Evolutionary conservation across 2,113 vertebrate genomes (phyloP).

Genomic region (Indri indri): DNA sequence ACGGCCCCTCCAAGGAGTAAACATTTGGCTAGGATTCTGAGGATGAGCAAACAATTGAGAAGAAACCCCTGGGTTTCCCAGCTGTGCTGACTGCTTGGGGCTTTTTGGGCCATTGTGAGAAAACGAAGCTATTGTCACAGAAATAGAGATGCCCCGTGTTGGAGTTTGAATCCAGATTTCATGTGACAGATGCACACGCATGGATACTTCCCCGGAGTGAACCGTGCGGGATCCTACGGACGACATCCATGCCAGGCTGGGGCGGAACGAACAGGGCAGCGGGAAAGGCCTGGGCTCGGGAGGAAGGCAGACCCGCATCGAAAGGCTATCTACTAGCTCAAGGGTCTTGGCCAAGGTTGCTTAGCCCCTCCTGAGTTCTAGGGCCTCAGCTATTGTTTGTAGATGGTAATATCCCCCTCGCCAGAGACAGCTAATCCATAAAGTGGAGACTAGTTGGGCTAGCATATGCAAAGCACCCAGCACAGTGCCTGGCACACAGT

Average conservation of each 20-base stretch:
- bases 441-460: background rate
- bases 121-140: slow-evolving; percentile 57
- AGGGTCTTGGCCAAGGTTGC: background rate
- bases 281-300: background rate
- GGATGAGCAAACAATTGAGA: slow-evolving; percentile 55
- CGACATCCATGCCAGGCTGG: background rate
- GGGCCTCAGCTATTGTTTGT: background rate
- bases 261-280: background rate
- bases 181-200: background rate
- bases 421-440: background rate
- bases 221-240: fast-evolving
- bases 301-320: background rate
- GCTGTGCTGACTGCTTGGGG: slow-evolving; percentile 42
- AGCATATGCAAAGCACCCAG: background rate
- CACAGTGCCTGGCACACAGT: background rate
- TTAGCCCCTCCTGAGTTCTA: too few species aligned
- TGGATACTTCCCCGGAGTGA: background rate
- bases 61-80: slow-evolving; percentile 34
- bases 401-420: background rate
- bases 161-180: slow-evolving; percentile 24
- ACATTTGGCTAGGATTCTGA: slow-evolving; percentile 47
- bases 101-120: slow-evolving; percentile 8
- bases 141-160: background rate
- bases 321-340: fast-evolving
- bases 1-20: background rate